Percentiles rank a stretch among this genome's conserved stretches.
Conservation (phyloP, 30 jellyfish, hydroid and myxozoan genomes). For the Mastigias papua region DNA sequence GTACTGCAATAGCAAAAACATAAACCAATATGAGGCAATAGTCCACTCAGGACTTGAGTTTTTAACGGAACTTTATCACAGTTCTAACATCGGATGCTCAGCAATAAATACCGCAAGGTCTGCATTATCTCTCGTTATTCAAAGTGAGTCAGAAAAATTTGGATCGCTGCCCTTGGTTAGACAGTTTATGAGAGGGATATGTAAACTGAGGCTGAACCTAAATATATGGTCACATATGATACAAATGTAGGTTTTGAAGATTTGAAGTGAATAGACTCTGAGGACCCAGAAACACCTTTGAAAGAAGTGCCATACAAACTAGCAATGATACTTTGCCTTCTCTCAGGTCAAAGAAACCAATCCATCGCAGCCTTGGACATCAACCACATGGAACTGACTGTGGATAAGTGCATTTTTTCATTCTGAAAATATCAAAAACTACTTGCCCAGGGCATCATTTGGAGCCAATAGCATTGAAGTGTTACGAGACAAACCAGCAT, state of each 20-base stretch:
- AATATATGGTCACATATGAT: slow-evolving; percentile 53
- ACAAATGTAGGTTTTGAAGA: slow-evolving; percentile 2
- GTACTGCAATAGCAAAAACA: neutral
- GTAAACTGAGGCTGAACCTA: slow-evolving; percentile 46
- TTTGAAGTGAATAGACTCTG: neutral
- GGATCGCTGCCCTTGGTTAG: slow-evolving; percentile 33
- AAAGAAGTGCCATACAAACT: slow-evolving; percentile 11
- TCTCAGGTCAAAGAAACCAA: slow-evolving; percentile 51
- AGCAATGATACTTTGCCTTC: slow-evolving; percentile 35
- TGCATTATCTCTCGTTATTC: slow-evolving; percentile 27
- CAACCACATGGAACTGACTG: slow-evolving; percentile 4
- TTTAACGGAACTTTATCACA: slow-evolving; percentile 27
- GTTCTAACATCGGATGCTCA: slow-evolving; percentile 4
- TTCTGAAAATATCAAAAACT: neutral
- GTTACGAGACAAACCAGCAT: slow-evolving; percentile 3
- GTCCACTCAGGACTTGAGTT: neutral
- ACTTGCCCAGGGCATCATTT: neutral
- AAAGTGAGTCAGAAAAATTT: slow-evolving; percentile 6
- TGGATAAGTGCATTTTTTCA: neutral
- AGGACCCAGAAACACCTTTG: slow-evolving; percentile 2
- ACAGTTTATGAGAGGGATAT: slow-evolving; percentile 43
- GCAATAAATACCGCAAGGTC: slow-evolving; percentile 23
- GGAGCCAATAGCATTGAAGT: slow-evolving; percentile 1
- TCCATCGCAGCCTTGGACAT: slow-evolving; percentile 38
- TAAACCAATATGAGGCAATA: slow-evolving; percentile 3